Evolutionary conservation across 2,888 invertebrate genomes (phyloP).

Genomic region (Zaprionus bogoriensis): DNA sequence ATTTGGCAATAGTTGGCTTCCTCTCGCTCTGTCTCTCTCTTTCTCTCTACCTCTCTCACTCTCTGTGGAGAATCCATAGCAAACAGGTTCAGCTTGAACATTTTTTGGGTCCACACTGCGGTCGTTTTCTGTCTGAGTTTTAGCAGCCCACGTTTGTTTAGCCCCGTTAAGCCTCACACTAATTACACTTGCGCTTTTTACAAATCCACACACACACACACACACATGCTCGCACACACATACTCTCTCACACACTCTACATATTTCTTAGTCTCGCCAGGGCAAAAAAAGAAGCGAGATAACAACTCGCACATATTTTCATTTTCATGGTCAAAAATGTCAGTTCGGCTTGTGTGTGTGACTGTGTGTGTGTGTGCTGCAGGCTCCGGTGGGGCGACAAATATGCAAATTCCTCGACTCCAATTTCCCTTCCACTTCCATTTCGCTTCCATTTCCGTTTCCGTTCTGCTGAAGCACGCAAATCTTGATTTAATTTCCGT

Average conservation of each 20-base stretch:
- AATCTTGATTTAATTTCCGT: conserved; percentile 74
- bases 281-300: conserved; percentile 11
- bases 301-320: conserved; percentile 61
- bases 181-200: conserved; percentile 73
- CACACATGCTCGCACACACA: conserved; percentile 40
- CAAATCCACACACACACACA: conserved; percentile 50
- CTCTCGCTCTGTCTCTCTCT: neutral
- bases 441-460: conserved; percentile 36
- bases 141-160: conserved; percentile 62
- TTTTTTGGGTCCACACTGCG: conserved; percentile 23
- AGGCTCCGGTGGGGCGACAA: conserved; percentile 34
- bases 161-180: conserved; percentile 71
- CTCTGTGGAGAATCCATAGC: conserved; percentile 28
- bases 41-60: neutral
- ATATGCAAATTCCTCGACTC: conserved; percentile 61
- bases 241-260: conserved; percentile 23
- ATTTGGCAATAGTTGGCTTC: conserved; percentile 47
- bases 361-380: conserved; percentile 8
- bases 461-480: conserved; percentile 37
- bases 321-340: conserved; percentile 68
- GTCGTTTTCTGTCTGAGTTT: conserved; percentile 18
- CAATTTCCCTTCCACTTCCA: conserved; percentile 43
- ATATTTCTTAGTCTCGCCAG: conserved; percentile 67
- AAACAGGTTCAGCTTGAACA: conserved; percentile 25
- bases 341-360: conserved; percentile 17